Evolutionary conservation across 2,797 vertebrate species (phyloP), one percentile per base, ranked within the genome.

Genomic region (Antennarius maculatus): DNA sequence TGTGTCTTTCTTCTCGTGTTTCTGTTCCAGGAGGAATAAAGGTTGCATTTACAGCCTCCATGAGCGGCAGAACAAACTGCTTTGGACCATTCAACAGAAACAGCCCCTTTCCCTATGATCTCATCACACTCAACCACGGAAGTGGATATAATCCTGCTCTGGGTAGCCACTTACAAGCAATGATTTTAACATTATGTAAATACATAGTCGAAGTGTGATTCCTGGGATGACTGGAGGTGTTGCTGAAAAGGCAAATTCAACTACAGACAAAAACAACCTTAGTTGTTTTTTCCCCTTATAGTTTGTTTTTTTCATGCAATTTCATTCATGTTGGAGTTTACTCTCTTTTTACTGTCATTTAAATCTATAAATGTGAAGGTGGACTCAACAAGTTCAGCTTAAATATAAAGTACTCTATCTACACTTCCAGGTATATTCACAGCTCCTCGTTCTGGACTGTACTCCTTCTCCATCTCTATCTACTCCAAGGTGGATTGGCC

Each of bases 71-170:
- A 28, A 46, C 10, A 41, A 51, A 55, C 17, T 90, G 87, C 39
- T 76, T 81, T 7, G 83, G 86, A 10, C 83, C 85, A 16, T 87
- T 88, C 66, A 84, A 60, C 62, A 76, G 28, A 17, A 70, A 69
- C 34, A 43, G 61, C 17, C 42, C 78, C 10, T 81, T 90, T 54
- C 79, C 78, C 48, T 86, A 88, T 29, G 68, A 64, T 27, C 47
- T 43, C 6, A 46, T 87, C 58, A 56, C 58, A 37, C 77, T 89
- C 10, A 90, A 90, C 75, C 69, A 86, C 0, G 88, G 86, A 53
- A 53, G 53, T 10, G 87, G 77, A 18, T 91, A 87, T 61, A 91
- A 90, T 58, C 62, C 83, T 0, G 51, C 73, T 4, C 58, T 87
- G 1, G 88, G 90, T 90, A 74, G 62, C 57, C 16, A 12, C 41